Conservation (phyloP, 1,140 invertebrate genomes). For the Apis laboriosa region DNA sequence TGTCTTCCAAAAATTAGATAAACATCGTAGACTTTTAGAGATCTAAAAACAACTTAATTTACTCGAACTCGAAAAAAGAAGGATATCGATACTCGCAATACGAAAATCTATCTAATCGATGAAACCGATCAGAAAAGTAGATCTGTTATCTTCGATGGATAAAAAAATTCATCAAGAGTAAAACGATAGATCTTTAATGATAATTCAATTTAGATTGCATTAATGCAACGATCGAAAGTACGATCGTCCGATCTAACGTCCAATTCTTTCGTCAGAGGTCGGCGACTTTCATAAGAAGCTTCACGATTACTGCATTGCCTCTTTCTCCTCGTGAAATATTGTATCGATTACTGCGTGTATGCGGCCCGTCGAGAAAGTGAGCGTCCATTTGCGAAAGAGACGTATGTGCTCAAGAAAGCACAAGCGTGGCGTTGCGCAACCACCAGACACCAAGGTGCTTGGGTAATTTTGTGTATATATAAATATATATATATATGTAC, state of each 20-base stretch:
- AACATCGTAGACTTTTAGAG: too few species aligned
- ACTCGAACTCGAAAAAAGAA: too few species aligned
- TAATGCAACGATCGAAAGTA: neutral
- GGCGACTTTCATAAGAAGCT: neutral
- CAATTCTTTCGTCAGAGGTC: neutral
- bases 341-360: conserved; percentile 21
- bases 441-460: conserved; percentile 1
- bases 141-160: too few species aligned
- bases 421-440: conserved; percentile 31
- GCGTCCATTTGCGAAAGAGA: conserved; percentile 24
- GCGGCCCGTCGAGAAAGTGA: conserved; percentile 26
- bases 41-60: too few species aligned
- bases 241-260: too few species aligned
- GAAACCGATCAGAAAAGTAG: too few species aligned
- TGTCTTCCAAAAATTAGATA: too few species aligned
- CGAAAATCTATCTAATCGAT: too few species aligned
- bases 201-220: neutral
- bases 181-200: neutral
- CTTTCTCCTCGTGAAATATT: conserved; percentile 3
- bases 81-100: too few species aligned
- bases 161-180: neutral
- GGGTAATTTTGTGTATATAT: neutral
- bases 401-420: conserved; percentile 16
- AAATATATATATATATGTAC: too few species aligned
- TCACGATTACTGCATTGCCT: neutral